A percentile compares a stretch with the other conserved stretches of the same genome.
These are phyloP conservation scores for Dilophus febrilis DNA, from an alignment of 2,888 invertebrate genomes.

Conservation along the genomic window DNA sequence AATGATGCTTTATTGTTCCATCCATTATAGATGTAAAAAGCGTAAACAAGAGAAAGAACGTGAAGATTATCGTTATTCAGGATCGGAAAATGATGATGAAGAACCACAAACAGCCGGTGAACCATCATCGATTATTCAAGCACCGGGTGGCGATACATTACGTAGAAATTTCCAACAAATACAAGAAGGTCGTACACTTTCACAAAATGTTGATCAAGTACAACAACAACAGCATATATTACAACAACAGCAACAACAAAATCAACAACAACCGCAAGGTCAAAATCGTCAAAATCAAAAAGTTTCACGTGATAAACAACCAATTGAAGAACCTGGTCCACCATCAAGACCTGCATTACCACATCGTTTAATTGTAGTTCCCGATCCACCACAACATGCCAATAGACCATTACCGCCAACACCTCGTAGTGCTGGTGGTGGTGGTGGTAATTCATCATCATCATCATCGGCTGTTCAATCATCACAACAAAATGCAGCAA, in stretches of 20 bases:
- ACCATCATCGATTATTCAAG: constrained; percentile 81
- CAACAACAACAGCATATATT: constrained; percentile 38
- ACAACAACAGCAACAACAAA: constrained; percentile 22
- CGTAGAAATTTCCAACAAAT: constrained; percentile 96
- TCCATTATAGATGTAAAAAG: constrained; percentile 64
- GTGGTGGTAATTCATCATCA: constrained; percentile 31
- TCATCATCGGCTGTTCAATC: constrained; percentile 27
- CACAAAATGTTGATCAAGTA: constrained; percentile 39
- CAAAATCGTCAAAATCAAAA: constrained; percentile 19
- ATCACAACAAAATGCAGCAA: constrained; percentile 27
- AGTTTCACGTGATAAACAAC: constrained; percentile 26
- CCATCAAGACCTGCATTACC: constrained; percentile 79
- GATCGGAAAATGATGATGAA: constrained; percentile 94
- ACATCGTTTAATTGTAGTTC: constrained; percentile 80
- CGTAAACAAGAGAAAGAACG: constrained; percentile 78
- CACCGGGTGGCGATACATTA: constrained; percentile 82
- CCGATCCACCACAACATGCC: constrained; percentile 61
- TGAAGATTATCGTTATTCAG: constrained; percentile 74
- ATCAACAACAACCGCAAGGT: constrained; percentile 19
- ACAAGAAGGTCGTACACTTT: constrained; percentile 58
- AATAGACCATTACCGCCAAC: constrained; percentile 68
- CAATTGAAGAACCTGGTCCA: constrained; percentile 64
- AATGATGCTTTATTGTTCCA: background rate
- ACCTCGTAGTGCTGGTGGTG: constrained; percentile 52
- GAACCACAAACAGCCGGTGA: constrained; percentile 83